Base-by-base conservation (phyloP, 2,888 invertebrate species). In the Philaethria dido region DNA sequence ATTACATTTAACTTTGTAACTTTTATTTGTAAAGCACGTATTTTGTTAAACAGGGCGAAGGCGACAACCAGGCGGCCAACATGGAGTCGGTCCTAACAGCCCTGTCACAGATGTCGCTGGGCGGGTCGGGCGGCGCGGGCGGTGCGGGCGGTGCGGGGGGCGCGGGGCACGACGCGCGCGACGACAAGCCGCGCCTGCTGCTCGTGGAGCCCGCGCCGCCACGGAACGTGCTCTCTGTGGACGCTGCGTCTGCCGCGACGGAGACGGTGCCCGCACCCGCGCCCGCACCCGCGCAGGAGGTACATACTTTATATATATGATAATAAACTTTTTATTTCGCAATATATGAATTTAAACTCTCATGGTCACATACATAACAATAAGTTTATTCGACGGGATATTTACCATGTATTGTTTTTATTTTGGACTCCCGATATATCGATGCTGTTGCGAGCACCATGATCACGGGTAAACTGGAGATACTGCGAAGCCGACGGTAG, bases 1-100 rank as follows among this genome's bases (percentile, higher is more conserved):
- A n/a, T n/a, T n/a, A n/a, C n/a, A n/a, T n/a, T n/a, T n/a, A n/a
- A n/a, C n/a, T n/a, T n/a, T n/a, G n/a, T n/a, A n/a, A n/a, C n/a
- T n/a, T n/a, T n/a, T n/a, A n/a, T n/a, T n/a, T n/a, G 6, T 29
- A 29, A 4, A 29, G 6, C 29, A 29, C 3, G 29, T 29, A 29
- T 29, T 29, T 4, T 29, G n/a, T n/a, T n/a, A 5, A 14, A 14
- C 75, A 92, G 90, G 92, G 92, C 36, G 92, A 92, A 68, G 92
- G 92, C 72, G 92, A 91, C 80, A 77, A 75, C 2, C 69, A 78
- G 2, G 68, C 78, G 0, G 69, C 79, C 1, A 87, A 71, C 79
- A 86, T 91, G 82, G 90, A 89, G 62, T 80, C 85, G 73, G 88
- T 92, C 22, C 74, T 92, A 54, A 45, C 73, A 0, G 86, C 90